These are phyloP conservation scores for Drosophila prosaltans DNA, from an alignment of 1,140 invertebrate genomes.

Conservation along the genomic window DNA sequence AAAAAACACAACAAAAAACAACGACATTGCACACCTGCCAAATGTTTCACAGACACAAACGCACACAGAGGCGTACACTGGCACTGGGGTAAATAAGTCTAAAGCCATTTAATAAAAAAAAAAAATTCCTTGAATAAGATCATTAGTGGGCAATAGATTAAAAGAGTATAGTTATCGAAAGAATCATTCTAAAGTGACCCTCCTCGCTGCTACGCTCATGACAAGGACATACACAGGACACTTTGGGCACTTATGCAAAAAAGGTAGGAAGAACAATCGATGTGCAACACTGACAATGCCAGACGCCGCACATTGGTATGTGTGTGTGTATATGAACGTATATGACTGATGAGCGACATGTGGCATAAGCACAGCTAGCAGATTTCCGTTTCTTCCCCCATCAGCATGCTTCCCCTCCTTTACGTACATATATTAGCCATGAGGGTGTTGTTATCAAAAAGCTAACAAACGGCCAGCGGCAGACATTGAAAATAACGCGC, in stretches of 20 bases:
- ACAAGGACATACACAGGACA: conserved; percentile 38
- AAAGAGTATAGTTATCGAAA: too few species aligned
- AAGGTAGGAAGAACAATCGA: conserved; percentile 77
- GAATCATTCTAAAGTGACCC: neutral
- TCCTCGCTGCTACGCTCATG: neutral
- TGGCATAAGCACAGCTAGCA: conserved; percentile 29
- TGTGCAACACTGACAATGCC: conserved; percentile 77
- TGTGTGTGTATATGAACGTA: conserved; percentile 17
- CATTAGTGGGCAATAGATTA: too few species aligned
- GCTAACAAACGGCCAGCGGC: conserved; percentile 32
- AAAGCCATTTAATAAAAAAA: neutral
- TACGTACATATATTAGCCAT: conserved; percentile 53
- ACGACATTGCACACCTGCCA: conserved; percentile 47
- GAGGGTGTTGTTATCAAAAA: conserved; percentile 64
- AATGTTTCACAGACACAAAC: conserved; percentile 37
- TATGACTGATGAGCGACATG: conserved; percentile 73
- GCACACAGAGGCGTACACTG: conserved; percentile 15
- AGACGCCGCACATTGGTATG: conserved; percentile 50
- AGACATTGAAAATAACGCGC: conserved; percentile 44
- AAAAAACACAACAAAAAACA: conserved; percentile 25
- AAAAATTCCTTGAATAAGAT: neutral
- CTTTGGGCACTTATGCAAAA: conserved; percentile 75
- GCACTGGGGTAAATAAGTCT: neutral
- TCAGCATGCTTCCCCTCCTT: neutral
- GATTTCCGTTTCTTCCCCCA: conserved; percentile 4